Base-by-base conservation (phyloP, 2,888 invertebrate genomes). In the Ethmia dodecea region DNA sequence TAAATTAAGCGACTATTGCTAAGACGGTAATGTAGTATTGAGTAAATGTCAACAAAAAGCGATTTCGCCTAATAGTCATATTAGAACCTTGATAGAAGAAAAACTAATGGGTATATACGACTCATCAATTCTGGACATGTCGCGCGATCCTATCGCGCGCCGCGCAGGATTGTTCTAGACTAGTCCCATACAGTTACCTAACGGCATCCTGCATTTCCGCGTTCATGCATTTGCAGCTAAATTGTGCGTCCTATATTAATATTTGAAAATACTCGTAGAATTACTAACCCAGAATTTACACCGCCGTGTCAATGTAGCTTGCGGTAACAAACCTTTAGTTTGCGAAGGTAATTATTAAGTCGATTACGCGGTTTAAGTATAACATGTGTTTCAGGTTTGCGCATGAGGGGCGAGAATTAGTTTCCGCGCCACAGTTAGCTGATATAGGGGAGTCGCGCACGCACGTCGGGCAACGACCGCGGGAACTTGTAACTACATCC, bases 401-500 rank as follows among this genome's bases (percentile, higher is more conserved):
- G 18, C 13, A 12, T 28, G 20, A 28, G 22, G 34, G 22, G 33
- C 24, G 26, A 34, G 38, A 28, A 34, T 38, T 38, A 39, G 42
- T 38, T 38, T 35, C 44, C 44, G 42, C 34, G 78, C 72, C 76
- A 71, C 62, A 67, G 70, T 74, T 69, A 71, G 61, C 69, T 67
- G 72, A 78, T 74, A 73, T 76, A 77, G 74, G 75, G 77, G 74
- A 79, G 71, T 66, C 71, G 70, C 57, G 33, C 27, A 13, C 75
- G 77, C 75, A 70, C 58, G 52, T 59, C 80, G 81, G 81, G 64
- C 84, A 83, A 77, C 78, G 84, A 84, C 84, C 84, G 81, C 73
- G 73, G 68, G 84, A 84, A 83, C 84, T 84, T 86, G 83, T 79
- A 78, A 84, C 83, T 81, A 84, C 79, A 80, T 83, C 73, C 65